These are phyloP conservation scores for Nothoprocta pentlandii DNA, from an alignment of 2,113 vertebrate species.

Conservation along the genomic window DNA sequence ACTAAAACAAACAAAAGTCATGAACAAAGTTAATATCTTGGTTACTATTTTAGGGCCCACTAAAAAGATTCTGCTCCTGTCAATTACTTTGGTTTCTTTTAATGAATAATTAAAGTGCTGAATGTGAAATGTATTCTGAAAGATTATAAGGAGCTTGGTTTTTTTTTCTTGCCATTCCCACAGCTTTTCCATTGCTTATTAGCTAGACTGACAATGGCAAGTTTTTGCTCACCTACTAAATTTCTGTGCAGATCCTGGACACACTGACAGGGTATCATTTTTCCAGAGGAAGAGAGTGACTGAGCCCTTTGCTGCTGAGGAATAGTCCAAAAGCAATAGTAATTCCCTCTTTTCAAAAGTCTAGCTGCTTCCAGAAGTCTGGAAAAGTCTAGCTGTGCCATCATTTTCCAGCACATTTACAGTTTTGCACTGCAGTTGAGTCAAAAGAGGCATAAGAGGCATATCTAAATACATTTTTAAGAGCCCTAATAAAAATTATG, in stretches of 20 bases:
- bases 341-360: slow-evolving; percentile 50
- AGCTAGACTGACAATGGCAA: slow-evolving; percentile 43
- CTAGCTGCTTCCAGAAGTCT: neutral
- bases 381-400: slow-evolving; percentile 39
- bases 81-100: slow-evolving; percentile 8
- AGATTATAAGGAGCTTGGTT: slow-evolving; percentile 3
- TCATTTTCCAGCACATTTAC: slow-evolving; percentile 18
- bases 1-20: neutral
- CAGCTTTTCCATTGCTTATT: neutral
- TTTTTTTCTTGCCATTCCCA: neutral
- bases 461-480: neutral
- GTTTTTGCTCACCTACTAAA: slow-evolving; percentile 17
- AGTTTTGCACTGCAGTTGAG: neutral
- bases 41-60: neutral
- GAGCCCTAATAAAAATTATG: neutral
- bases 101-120: slow-evolving; percentile 33
- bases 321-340: slow-evolving; percentile 43
- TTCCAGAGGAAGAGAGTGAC: slow-evolving; percentile 18
- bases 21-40: neutral
- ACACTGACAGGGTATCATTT: neutral
- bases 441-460: slow-evolving; percentile 32
- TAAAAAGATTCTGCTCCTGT: neutral
- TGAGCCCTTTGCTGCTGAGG: slow-evolving; percentile 13
- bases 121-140: slow-evolving; percentile 5
- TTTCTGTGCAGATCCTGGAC: neutral